Percentiles rank a stretch among this genome's conserved stretches.
Conservation (phyloP, 2,797 vertebrate genomes). For the Chiloscyllium punctatum region DNA sequence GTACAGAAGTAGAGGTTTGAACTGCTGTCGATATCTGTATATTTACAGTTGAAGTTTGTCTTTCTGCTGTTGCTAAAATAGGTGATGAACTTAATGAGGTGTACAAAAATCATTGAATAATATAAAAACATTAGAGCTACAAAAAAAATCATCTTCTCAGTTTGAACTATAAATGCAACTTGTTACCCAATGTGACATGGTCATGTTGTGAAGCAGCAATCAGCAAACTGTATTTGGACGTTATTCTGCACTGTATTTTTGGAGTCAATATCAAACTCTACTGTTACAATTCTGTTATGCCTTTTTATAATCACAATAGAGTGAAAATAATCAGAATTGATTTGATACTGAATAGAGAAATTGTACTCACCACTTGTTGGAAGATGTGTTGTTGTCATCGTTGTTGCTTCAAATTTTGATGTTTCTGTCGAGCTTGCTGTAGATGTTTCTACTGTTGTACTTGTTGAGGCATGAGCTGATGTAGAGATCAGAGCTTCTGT, state of each 20-base stretch:
- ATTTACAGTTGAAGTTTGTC: not conserved
- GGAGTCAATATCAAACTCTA: too few species aligned
- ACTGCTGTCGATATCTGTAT: not conserved
- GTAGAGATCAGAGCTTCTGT: not conserved
- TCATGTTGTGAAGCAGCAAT: too few species aligned
- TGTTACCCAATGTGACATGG: too few species aligned
- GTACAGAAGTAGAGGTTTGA: not conserved
- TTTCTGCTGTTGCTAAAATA: not conserved
- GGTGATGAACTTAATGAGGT: not conserved
- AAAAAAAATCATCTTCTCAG: not conserved
- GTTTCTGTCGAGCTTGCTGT: not conserved
- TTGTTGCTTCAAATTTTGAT: not conserved
- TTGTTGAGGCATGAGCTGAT: not conserved
- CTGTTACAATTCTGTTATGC: too few species aligned
- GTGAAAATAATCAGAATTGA: not conserved
- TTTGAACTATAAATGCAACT: too few species aligned
- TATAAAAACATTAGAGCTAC: too few species aligned
- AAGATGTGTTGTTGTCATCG: not conserved
- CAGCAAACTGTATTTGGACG: too few species aligned
- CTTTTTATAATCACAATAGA: too few species aligned
- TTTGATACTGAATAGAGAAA: not conserved
- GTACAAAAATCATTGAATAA: too few species aligned
- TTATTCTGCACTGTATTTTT: not conserved
- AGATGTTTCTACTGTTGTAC: not conserved
- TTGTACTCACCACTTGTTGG: not conserved